Percentiles rank a stretch among this genome's conserved stretches.
Conservation (phyloP, 2,797 vertebrate genomes). For the Chloroceryle amazona region DNA sequence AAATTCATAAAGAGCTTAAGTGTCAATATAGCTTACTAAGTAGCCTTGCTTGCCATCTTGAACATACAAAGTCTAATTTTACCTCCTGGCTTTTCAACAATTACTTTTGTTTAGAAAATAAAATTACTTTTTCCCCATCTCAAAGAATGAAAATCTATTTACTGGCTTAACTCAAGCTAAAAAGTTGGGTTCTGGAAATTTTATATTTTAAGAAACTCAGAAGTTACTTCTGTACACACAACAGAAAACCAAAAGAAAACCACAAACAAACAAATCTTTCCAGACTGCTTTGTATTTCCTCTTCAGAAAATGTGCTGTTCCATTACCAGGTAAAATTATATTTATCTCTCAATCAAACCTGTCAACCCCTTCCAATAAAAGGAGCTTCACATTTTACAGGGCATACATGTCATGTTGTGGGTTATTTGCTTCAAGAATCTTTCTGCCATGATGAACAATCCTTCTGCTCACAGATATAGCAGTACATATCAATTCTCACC, state of each 20-base stretch:
- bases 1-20: not conserved
- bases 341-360: not conserved
- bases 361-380: constrained; percentile 37
- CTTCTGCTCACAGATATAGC: not conserved
- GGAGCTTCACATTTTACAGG: not conserved
- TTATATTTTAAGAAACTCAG: not conserved
- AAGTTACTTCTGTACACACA: not conserved
- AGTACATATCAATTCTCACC: not conserved
- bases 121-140: not conserved
- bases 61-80: not conserved
- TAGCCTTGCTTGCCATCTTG: not conserved
- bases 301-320: not conserved
- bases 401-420: not conserved
- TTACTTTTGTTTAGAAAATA: not conserved
- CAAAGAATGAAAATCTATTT: not conserved
- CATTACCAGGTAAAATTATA: constrained; percentile 13
- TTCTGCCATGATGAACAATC: not conserved
- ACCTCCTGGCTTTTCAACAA: constrained; percentile 6
- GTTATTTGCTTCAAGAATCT: constrained; percentile 18
- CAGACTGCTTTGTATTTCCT: constrained; percentile 1
- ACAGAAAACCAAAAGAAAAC: no score
- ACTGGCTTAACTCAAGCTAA: not conserved
- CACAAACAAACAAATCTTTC: not conserved
- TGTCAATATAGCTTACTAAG: not conserved
- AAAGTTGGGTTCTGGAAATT: not conserved